Percentiles rank a stretch among this genome's conserved stretches.
These are phyloP conservation scores for Brachypteracias leptosomus DNA, from an alignment of 2,113 vertebrate species.

Conservation along the genomic window DNA sequence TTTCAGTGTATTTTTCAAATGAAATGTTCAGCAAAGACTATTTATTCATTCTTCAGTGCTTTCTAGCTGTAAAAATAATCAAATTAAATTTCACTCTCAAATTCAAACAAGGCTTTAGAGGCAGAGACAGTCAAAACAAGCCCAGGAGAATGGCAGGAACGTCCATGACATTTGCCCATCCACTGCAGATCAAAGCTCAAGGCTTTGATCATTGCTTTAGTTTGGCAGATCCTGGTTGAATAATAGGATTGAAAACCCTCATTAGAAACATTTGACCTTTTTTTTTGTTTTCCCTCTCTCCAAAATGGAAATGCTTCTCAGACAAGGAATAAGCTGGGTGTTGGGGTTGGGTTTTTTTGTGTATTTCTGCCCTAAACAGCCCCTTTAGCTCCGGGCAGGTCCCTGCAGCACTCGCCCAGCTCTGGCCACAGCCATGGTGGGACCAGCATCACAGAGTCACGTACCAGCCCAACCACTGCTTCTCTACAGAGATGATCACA, in stretches of 20 bases:
- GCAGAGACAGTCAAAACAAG: constrained; percentile 16
- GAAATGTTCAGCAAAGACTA: constrained; percentile 29
- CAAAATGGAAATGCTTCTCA: neutral
- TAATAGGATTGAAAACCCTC: neutral
- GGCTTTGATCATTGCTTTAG: neutral
- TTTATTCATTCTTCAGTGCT: constrained; percentile 17
- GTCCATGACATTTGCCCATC: neutral
- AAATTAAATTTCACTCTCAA: constrained; percentile 5
- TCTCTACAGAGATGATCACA: neutral
- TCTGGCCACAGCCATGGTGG: fast-evolving
- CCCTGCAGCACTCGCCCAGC: fast-evolving
- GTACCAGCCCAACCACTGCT: neutral
- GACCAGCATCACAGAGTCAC: neutral
- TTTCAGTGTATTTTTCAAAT: constrained; percentile 45
- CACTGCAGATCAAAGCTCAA: neutral
- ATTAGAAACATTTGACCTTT: neutral
- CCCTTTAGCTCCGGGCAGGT: neutral
- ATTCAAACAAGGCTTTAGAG: constrained; percentile 15
- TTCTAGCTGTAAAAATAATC: constrained; percentile 38
- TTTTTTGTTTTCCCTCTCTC: neutral
- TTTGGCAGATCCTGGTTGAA: neutral
- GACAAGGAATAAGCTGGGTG: neutral
- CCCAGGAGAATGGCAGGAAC: neutral
- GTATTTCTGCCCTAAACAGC: neutral
- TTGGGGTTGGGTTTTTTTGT: neutral